These are phyloP conservation scores for Atta cephalotes DNA, from an alignment of 1,140 invertebrate genomes.

Conservation along the genomic window DNA sequence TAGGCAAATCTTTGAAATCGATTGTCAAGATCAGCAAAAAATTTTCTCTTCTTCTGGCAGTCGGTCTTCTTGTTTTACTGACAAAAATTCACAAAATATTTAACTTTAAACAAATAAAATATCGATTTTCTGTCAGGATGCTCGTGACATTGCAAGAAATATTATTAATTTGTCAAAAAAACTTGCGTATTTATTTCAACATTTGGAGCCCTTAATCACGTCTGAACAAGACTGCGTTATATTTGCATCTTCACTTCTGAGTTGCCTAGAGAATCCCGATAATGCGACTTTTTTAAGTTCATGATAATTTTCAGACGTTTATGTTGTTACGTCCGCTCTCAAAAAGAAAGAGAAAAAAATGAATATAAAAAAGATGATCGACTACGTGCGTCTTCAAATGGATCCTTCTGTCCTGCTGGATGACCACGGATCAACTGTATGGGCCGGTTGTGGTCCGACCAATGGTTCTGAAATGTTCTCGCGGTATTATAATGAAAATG, in stretches of 20 bases:
- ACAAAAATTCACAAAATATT: not conserved
- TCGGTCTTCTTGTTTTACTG: not conserved
- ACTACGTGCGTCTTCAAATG: not conserved
- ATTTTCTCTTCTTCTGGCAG: not conserved
- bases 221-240: not conserved
- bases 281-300: not conserved
- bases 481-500: slow-evolving; percentile 63
- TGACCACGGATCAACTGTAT: slow-evolving; percentile 76
- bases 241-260: not conserved
- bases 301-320: not conserved
- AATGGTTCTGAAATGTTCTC: slow-evolving; percentile 80
- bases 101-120: not conserved
- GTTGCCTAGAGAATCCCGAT: not conserved
- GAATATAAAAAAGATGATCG: not conserved
- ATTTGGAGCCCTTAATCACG: not conserved
- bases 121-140: slow-evolving; percentile 27
- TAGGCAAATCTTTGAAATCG: not conserved
- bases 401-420: slow-evolving; percentile 66
- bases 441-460: slow-evolving; percentile 57
- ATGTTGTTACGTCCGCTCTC: not conserved
- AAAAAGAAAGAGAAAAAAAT: not conserved
- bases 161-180: not conserved
- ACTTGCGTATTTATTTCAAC: not conserved
- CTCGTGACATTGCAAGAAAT: slow-evolving; percentile 17
- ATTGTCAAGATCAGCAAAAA: not conserved